Evolutionary conservation across 2,113 vertebrate species (phyloP), one percentile per base, ranked within the genome.

Genomic region (Pedionomus torquatus): DNA sequence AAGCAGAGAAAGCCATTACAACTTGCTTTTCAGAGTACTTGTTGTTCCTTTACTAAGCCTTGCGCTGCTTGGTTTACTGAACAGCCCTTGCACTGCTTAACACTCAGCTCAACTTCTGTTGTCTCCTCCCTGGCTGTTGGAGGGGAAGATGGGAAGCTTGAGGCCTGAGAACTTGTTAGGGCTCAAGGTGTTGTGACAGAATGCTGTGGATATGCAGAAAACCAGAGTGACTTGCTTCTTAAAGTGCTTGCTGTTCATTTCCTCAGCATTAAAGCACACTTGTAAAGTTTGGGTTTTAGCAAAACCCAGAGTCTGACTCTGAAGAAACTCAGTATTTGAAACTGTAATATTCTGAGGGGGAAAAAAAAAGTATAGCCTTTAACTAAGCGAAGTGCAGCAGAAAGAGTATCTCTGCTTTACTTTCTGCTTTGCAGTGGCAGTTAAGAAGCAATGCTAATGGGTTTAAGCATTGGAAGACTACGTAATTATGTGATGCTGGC

Each of bases 31-130:
- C 23, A 2, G 39, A 39, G 44, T 24, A 9, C 7, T 84, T 48
- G 15, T 10, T 52, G 5, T 19, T 65, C 5, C 1, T 60, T 52
- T 69, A 17, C 7, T 4, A 17, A 17, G 11, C 15, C 0, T 30
- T 69, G 58, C 16, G 58, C 23, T 61, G 58, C 58, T 21, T 61
- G 58, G 23, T 25, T 61, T 37, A 17, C 35, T 37, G 35, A 61
- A n/a, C 33, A 23, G 33, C 55, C 33, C 33, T 58, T 23, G 33
- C 20, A 15, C 57, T 23, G 33, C 57, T 31, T 55, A 55, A 55
- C 12, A 17, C 54, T 12, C 30, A 55, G 54, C 54, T 18, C 4
- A 4, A 7, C 54, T 55, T 55, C 30, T 55, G 54, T 30, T 55
- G 54, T 12, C 54, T 10, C 17, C 10, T 31, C 17, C 54, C 54